Evolutionary conservation across 2,113 vertebrate species (phyloP).

Genomic region (Sylvicapra grimmia): DNA sequence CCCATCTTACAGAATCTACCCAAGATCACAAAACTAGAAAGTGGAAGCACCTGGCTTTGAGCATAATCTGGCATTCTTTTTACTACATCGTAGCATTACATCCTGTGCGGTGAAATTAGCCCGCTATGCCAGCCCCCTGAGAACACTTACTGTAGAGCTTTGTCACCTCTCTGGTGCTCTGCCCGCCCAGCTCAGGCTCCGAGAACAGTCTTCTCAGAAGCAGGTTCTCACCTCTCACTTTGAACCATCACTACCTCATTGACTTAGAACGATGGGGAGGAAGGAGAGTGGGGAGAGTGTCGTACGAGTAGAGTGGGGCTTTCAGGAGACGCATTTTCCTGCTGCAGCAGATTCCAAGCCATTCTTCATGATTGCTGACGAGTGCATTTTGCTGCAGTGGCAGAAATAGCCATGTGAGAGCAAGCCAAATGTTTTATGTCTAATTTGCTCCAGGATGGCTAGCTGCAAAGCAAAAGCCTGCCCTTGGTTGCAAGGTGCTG

Average conservation of each 20-base stretch:
- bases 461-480: not conserved
- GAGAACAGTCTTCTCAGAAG: not conserved
- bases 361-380: not conserved
- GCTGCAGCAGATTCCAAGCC: not conserved
- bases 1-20: not conserved
- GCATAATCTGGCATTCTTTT: not conserved
- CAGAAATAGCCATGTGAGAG: not conserved
- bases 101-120: not conserved
- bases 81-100: not conserved
- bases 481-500: not conserved
- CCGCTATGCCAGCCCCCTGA: accelerated
- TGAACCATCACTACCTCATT: not conserved
- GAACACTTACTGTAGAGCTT: not conserved
- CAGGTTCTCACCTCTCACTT: not conserved
- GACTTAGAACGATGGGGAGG: not conserved
- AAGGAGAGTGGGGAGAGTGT: not conserved
- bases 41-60: not conserved
- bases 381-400: not conserved
- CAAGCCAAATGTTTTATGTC: not conserved
- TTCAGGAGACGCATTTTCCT: not conserved
- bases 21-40: not conserved
- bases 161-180: not conserved
- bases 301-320: not conserved
- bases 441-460: not conserved
- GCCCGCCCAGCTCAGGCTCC: not conserved